Evolutionary conservation across 2,888 invertebrate genomes (phyloP), one percentile per base, ranked within the genome.

Genomic region (Candidula unifasciata): DNA sequence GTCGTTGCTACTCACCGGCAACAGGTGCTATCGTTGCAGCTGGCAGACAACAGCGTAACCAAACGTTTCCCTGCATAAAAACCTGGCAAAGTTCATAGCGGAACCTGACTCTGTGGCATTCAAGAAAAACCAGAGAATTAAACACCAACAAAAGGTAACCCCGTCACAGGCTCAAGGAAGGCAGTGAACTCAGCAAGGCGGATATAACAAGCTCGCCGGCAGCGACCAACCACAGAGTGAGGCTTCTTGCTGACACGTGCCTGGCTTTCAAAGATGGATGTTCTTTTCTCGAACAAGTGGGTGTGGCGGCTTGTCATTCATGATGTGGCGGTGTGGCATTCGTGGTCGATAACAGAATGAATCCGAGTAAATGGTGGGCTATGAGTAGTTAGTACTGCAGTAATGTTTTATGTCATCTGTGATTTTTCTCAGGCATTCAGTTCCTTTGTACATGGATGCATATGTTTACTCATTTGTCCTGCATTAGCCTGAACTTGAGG

Each of bases 251-350:
- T 60, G 77, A 77, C 77, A 77, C 77, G 77, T 33, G 77, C 57
- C 77, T 30, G 33, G 77, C 44, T 35, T 57, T 60, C 10, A 18
- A 35, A 60, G 60, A 77, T 77, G 77, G 33, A 77, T 77, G 77
- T 77, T 18, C 33, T 57, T 16, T 77, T 60, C 60, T 57, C 18
- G 30, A 77, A 77, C 77, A 77, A 77, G 77, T 77, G 77, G 77
- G 77, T 77, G 77, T 77, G 77, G 77, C 77, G 27, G 33, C 33
- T 77, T 77, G 60, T 33, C 77, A 77, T 60, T 35, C 60, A n/a
- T n/a, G 77, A 60, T 77, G 77, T 77, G 77, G 77, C 77, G 27
- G 33, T 33, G 57, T 77, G 60, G 33, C 77, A 77, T 60, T 35
- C 60, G 10, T n/a, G 77, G 77, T 77, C 77, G 77, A 77, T 77